Evolutionary conservation across 2,113 vertebrate species (phyloP).

Genomic region (Oostethus manadensis): DNA sequence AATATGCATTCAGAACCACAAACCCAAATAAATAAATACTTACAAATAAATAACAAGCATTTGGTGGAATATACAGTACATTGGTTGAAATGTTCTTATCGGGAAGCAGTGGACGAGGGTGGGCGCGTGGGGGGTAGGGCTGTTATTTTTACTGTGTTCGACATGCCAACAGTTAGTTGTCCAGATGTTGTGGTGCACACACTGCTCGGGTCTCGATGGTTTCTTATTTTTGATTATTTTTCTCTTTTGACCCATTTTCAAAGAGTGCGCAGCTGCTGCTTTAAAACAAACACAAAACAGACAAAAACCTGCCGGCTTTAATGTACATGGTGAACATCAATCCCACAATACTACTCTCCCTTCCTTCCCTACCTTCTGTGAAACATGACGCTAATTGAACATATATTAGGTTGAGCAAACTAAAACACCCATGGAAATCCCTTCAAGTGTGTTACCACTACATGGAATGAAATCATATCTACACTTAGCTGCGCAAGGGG

Average conservation of each 20-base stretch:
- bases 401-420: not conserved
- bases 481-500: constrained; percentile 33
- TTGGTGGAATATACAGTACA: constrained; percentile 71
- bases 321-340: not conserved
- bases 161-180: constrained; percentile 59
- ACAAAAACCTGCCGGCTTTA: constrained; percentile 23
- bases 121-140: not conserved
- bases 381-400: constrained; percentile 33
- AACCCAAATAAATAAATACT: constrained; percentile 68
- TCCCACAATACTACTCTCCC: constrained; percentile 28
- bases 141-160: constrained; percentile 42
- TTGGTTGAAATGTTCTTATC: constrained; percentile 60
- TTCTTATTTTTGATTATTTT: constrained; percentile 10
- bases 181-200: constrained; percentile 47
- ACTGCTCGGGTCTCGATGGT: constrained; percentile 20
- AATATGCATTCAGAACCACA: constrained; percentile 69
- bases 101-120: constrained; percentile 50
- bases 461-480: constrained; percentile 56
- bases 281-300: constrained; percentile 38
- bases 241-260: constrained; percentile 27
- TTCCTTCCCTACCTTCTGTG: constrained; percentile 23
- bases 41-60: constrained; percentile 73
- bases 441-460: constrained; percentile 29
- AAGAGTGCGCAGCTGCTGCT: constrained; percentile 36
- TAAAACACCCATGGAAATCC: not conserved